phyloP scores from a whole-genome alignment of 1,140 invertebrate genomes.

The Eurosta solidaginis region DNA sequence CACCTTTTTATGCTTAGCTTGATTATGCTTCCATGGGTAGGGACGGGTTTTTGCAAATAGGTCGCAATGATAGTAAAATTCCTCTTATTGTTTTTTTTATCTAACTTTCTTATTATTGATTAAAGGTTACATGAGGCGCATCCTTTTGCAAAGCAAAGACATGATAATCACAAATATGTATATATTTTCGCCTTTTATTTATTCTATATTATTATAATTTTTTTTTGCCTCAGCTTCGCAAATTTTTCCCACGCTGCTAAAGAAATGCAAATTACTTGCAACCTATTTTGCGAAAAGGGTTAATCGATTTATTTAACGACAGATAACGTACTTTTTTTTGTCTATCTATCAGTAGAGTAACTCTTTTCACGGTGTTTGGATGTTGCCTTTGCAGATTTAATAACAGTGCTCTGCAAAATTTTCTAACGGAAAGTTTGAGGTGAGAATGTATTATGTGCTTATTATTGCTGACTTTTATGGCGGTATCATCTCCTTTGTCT shows the following conservation, averaged over 20 bases:
- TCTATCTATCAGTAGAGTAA: no score
- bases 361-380: no score
- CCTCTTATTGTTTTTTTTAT: not conserved
- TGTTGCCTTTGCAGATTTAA: no score
- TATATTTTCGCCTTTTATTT: not conserved
- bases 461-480: no score
- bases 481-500: no score
- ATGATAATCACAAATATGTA: not conserved
- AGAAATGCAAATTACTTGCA: constrained; percentile 6
- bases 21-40: not conserved
- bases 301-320: not conserved
- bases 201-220: not conserved
- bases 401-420: no score
- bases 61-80: not conserved
- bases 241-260: constrained; percentile 7
- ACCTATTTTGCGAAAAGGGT: not conserved
- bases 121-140: not conserved
- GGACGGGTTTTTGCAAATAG: not conserved
- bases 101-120: not conserved
- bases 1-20: not conserved
- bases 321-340: not conserved
- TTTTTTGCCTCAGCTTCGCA: not conserved
- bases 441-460: no score
- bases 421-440: no score
- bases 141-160: not conserved